Evolutionary conservation across 2,113 vertebrate genomes (phyloP).

Genomic region (Terrapene triunguis): DNA sequence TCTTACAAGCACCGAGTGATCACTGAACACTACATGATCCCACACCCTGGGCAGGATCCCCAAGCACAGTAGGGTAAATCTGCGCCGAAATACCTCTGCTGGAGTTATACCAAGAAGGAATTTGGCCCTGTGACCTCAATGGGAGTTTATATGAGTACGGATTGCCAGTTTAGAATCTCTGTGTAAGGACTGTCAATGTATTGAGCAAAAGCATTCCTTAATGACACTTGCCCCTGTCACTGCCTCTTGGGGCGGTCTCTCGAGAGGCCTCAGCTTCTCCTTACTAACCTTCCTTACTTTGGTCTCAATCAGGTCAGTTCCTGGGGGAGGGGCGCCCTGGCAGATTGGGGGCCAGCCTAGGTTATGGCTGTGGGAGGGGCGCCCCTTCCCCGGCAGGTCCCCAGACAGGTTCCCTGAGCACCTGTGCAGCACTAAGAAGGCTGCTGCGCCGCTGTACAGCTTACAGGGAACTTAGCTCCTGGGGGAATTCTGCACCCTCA

Average conservation of each 20-base stretch:
- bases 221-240: rapidly evolving
- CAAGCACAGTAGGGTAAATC: rapidly evolving
- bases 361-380: too few relatives aligned
- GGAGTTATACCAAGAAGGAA: neutral
- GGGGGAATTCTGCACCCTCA: neutral
- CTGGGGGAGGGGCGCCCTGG: neutral
- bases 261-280: neutral
- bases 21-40: too few relatives aligned
- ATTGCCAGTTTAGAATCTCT: rapidly evolving
- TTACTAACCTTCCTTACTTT: neutral
- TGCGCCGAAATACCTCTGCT: neutral
- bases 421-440: too few relatives aligned
- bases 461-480: too few relatives aligned
- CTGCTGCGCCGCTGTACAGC: too few relatives aligned
- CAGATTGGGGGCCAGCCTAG: too few relatives aligned
- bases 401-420: too few relatives aligned
- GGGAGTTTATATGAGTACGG: neutral
- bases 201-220: rapidly evolving
- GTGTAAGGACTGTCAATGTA: neutral
- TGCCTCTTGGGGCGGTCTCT: neutral
- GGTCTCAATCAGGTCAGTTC: neutral
- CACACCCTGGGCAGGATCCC: neutral
- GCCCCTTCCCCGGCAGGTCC: too few relatives aligned
- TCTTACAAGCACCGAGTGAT: neutral
- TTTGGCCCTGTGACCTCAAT: rapidly evolving